phyloP scores from a whole-genome alignment of 2,888 invertebrate genomes.

The Chironomus tentans region DNA sequence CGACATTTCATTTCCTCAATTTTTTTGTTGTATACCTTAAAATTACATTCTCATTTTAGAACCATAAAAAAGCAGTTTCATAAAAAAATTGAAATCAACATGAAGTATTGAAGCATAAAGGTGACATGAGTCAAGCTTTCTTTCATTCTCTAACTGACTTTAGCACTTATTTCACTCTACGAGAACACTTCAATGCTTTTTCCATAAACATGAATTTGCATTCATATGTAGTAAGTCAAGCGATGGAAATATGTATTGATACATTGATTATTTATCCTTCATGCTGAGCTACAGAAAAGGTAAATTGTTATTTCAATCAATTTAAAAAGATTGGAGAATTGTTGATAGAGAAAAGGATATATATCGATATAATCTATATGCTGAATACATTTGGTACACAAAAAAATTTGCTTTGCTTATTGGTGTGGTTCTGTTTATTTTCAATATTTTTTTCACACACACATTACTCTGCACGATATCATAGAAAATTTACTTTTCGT shows the following conservation, averaged over 20 bases:
- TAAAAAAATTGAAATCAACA: too few relatives aligned
- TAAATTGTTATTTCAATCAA: neutral
- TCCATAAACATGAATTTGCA: neutral
- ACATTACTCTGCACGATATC: neutral
- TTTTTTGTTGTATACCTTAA: too few relatives aligned
- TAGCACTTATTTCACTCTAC: neutral
- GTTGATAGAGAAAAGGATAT: neutral
- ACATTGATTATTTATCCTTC: neutral
- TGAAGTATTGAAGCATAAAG: neutral
- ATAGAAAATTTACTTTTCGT: neutral
- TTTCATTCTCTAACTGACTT: neutral
- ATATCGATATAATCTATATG: neutral
- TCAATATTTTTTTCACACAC: neutral
- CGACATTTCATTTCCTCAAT: too few relatives aligned
- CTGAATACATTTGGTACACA: neutral
- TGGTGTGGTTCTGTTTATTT: neutral
- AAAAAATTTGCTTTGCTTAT: neutral
- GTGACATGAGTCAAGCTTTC: neutral
- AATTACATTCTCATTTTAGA: too few relatives aligned
- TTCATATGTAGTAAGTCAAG: neutral
- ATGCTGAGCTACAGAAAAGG: neutral
- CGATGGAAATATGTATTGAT: neutral
- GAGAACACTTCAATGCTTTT: neutral
- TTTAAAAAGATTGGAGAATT: neutral
- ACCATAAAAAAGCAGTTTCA: too few relatives aligned